Evolutionary conservation across 2,113 vertebrate species (phyloP), one percentile per base, ranked within the genome.

Genomic region (Heterocephalus glaber): DNA sequence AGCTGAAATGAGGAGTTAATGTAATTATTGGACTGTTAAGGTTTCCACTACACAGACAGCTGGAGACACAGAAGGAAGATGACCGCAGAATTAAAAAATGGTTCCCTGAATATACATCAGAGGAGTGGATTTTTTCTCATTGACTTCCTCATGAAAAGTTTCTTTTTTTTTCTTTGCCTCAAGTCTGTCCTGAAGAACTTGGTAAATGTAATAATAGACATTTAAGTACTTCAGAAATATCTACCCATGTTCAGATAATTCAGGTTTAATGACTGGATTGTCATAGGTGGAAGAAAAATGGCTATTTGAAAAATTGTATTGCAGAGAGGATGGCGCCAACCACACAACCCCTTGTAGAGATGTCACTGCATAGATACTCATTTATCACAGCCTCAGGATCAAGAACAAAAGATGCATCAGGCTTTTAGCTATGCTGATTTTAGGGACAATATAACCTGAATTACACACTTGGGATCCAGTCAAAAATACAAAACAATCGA

Each of bases 171-270:
- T 44, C 68, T 93, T 95, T 74, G 70, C 49, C 81, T 94, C 88
- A 86, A 35, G 90, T 85, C 41, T 88, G 44, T 86, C 72, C 68
- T 95, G 54, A 94, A 92, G 66, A 92, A 92, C 47, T 61, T 88
- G 56, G 56, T 60, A 93, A 82, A 93, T 68, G 54, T 82, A 90
- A 58, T 96, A 98, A 95, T 93, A 86, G 81, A 41, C 87, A 96
- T 90, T 94, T 96, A 96, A 97, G 82, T 90, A 88, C 72, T 94
- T 95, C 35, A 83, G 33, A 96, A 94, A 92, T 80, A 60, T 28
- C 65, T 84, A 95, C 58, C 19, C 35, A 4, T 86, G 81, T 91
- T 93, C 86, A 56, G 82, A 84, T 92, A 92, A 97, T 95, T 83
- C 92, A 91, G 24, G 13, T 47, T 89, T 96, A 94, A 97, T 89